Evolutionary conservation across 35 echinoderm and acorn worm genomes (phyloP), one percentile per base, ranked within the genome.

Genomic region (Anneissia japonica): DNA sequence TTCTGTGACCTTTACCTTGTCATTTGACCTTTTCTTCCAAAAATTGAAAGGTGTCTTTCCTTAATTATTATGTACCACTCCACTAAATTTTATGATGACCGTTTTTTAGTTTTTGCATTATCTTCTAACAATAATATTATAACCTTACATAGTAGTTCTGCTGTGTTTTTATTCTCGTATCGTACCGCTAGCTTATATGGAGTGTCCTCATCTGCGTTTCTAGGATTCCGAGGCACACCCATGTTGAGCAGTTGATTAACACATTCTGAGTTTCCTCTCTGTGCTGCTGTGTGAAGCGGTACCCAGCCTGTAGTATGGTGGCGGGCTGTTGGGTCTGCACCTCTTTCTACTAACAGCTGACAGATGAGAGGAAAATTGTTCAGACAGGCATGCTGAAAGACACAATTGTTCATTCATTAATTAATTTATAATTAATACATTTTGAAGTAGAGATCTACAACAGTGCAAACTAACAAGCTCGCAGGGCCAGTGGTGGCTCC

Each of bases 221-320:
- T 80, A 32, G 96, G 96, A 72, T 94, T 77, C 40, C 92, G 89
- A 23, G 96, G 96, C 26, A 92, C 96, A 35, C 92, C 89, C 0
- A 77, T 29, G 9, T 30, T 77, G 30, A 99, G 82, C 12, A 94
- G 72, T 34, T 91, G 74, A 1, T 87, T 82, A 23, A 93, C 92
- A 76, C 96, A 99, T 29, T 87, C 83, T 26, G 80, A 79, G 32
- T 94, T 86, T 2, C 96, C 96, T 40, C 87, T 84, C 23, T 87
- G 93, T 46, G 92, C 96, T 17, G 92, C 96, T 72, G 94, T 92
- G 40, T 99, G 96, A 0, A 99, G 92, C 17, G 96, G 96, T 0
- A 99, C 96, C 96, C 96, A 99, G 2, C 96, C 96, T 2, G 96
- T 99, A 45, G 86, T 86, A 4, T 92, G 96, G 55, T 99, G 96